These are phyloP conservation scores for Turnix velox DNA, from an alignment of 2,113 vertebrate genomes.

Conservation along the genomic window DNA sequence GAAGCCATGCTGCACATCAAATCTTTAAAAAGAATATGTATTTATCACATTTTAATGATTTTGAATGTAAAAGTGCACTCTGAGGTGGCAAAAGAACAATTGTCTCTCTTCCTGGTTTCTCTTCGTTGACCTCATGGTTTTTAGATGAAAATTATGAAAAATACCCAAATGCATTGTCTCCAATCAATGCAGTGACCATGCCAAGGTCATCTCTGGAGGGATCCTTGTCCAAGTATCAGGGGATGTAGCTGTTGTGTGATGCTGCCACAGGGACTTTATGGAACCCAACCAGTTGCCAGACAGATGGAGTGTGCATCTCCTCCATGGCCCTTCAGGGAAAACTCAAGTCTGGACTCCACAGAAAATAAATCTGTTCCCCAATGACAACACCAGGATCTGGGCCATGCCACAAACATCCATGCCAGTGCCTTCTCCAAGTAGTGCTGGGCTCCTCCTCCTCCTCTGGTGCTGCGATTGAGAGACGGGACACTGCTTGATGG, in stretches of 20 bases:
- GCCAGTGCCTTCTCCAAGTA: background rate
- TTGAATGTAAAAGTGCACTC: background rate
- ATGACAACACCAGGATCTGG: background rate
- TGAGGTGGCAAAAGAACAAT: fast-evolving
- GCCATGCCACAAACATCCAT: background rate
- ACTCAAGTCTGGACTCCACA: background rate
- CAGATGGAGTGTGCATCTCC: background rate
- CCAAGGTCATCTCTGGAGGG: too few species aligned
- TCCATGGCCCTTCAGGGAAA: background rate
- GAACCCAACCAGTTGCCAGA: background rate
- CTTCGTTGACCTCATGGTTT: background rate
- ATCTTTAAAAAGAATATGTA: background rate
- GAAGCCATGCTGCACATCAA: background rate
- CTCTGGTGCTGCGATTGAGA: too few species aligned
- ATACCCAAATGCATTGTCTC: background rate
- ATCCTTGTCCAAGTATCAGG: too few species aligned
- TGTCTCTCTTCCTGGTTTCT: background rate
- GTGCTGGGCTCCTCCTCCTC: too few species aligned
- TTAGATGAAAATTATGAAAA: background rate
- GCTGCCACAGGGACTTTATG: too few species aligned
- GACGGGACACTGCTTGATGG: too few species aligned
- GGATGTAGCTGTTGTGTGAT: too few species aligned
- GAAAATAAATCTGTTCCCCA: background rate
- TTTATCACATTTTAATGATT: background rate
- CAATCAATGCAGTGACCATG: background rate